Evolutionary conservation across 1,140 invertebrate genomes (phyloP), one percentile per base, ranked within the genome.

Genomic region (Solenopsis fugax): DNA sequence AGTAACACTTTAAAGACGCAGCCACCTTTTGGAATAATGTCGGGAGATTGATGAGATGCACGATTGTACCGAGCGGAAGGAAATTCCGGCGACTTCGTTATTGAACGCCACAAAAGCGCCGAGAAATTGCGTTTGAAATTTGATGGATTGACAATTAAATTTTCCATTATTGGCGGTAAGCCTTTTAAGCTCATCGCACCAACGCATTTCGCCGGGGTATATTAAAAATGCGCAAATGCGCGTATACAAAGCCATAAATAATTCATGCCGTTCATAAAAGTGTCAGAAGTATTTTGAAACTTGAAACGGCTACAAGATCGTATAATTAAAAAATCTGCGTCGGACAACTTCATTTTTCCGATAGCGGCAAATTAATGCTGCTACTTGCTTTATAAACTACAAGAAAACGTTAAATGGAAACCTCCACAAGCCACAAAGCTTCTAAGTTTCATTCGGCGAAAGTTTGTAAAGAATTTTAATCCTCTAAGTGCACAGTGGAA

Each of bases 91-190:
- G 80, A 62, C 80, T 84, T 84, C 54, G 71, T 84, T 75, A 84
- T 84, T 50, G 80, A 73, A 12, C 41, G 80, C 24, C 16, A 60
- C 54, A 84, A 84, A 84, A 56, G 41, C 72, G 24, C 54, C 69
- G 60, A 84, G 80, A 60, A 84, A 84, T 75, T 84, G 80, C 54
- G 54, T 60, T 84, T n/a, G 29, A 75, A 48, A 60, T 75, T 84
- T 84, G 80, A 84, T 84, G 45, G 80, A 75, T 84, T 75, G 69
- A 84, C 80, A 73, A 84, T 84, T 75, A 84, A 73, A 82, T 82
- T 48, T 58, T 7, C 24, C 37, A 13, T 73, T 82, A 73, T 73
- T 73, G 67, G 21, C 16, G 48, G 13, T 41, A 41, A 34, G 48
- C 16, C 65, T 29, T 45, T 34, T 73, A 54, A 73, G 24, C 65